Evolutionary conservation across 2,113 vertebrate species (phyloP).

Genomic region (Fregata magnificens): DNA sequence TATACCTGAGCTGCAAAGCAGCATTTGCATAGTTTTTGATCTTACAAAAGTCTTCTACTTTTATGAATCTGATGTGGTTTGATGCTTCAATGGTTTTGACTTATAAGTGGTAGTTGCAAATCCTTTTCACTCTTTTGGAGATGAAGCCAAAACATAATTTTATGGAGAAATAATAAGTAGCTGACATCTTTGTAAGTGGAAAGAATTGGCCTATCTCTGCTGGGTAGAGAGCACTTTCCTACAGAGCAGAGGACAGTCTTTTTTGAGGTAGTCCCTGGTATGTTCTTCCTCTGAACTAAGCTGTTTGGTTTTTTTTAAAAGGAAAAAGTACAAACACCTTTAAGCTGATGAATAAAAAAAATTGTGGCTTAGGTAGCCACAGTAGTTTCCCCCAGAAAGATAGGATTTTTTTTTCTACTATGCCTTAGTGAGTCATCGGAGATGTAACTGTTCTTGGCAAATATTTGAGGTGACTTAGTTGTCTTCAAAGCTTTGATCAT

Average conservation of each 20-base stretch:
- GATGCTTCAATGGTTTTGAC: slow-evolving; percentile 29
- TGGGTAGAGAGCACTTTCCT: background rate
- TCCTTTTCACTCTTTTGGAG: background rate
- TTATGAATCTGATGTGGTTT: background rate
- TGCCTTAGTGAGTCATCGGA: background rate
- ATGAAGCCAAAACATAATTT: background rate
- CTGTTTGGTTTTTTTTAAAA: background rate
- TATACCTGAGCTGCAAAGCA: background rate
- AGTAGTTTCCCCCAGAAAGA: background rate
- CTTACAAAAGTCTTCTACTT: background rate
- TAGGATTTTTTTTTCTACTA: background rate
- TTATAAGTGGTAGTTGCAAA: slow-evolving; percentile 17
- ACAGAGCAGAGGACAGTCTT: background rate
- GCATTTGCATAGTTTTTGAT: slow-evolving; percentile 34
- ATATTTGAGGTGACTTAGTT: background rate
- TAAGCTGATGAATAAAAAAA: background rate
- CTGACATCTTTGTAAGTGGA: background rate
- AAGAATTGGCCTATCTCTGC: background rate
- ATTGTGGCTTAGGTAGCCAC: background rate
- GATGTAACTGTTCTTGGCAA: background rate
- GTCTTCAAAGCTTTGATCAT: background rate
- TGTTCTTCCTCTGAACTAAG: background rate
- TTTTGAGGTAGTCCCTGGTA: background rate
- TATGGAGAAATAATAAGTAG: slow-evolving; percentile 1
- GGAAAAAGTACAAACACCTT: background rate